Evolutionary conservation across 2,113 vertebrate genomes (phyloP).

Genomic region (Thryonomys swinderianus): DNA sequence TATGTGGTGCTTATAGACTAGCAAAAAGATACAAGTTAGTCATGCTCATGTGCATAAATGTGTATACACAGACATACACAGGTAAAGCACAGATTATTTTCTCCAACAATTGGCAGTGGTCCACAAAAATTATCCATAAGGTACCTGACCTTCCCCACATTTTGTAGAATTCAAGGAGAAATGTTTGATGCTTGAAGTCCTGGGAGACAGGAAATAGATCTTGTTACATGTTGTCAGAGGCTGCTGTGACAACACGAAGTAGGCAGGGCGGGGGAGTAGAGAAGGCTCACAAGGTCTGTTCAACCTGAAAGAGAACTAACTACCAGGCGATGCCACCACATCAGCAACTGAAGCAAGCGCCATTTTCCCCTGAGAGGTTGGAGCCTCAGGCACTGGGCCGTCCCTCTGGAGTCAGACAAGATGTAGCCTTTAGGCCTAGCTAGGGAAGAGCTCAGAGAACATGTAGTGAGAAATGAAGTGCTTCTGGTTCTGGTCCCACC

Average conservation of each 20-base stretch:
- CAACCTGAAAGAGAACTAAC: too few species aligned
- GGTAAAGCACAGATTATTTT: not conserved
- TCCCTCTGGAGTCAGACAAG: not conserved
- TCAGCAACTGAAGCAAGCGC: too few species aligned
- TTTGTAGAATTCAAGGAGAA: not conserved
- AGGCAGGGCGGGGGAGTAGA: not conserved
- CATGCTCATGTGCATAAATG: not conserved
- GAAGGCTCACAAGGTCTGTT: not conserved
- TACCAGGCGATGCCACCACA: accelerated
- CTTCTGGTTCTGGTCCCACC: not conserved
- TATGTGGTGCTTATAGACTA: not conserved
- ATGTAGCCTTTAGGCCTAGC: not conserved
- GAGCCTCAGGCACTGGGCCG: accelerated
- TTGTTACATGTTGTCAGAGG: not conserved
- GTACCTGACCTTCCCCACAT: not conserved
- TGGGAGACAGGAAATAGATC: not conserved
- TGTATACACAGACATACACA: not conserved
- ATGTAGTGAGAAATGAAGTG: not conserved
- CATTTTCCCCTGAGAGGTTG: not conserved
- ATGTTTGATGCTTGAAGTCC: not conserved
- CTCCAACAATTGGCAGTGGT: not conserved
- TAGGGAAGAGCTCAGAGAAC: not conserved
- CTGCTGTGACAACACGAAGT: not conserved
- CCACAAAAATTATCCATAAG: not conserved
- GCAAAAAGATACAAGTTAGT: not conserved